phyloP scores from a whole-genome alignment of 2,797 vertebrate genomes.

The Siniperca scherzeri region DNA sequence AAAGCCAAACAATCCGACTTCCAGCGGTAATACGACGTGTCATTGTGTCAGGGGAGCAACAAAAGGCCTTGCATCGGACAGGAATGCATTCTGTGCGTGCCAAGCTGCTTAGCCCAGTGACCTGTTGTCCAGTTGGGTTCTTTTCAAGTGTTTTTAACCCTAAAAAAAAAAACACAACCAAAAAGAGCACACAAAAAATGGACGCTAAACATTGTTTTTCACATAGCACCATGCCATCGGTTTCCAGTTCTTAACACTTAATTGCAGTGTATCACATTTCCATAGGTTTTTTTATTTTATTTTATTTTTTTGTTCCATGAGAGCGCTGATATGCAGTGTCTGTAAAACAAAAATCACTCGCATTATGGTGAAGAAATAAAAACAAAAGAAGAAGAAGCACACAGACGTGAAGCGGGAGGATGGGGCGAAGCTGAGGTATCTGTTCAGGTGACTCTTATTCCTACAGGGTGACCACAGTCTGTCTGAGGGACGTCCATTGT shows the following conservation, averaged over 20 bases:
- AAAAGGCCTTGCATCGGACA: conserved; percentile 50
- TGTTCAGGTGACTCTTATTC: conserved; percentile 37
- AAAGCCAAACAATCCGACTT: conserved; percentile 59
- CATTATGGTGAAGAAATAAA: conserved; percentile 18
- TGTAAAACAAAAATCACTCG: not conserved
- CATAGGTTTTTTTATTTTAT: conserved; percentile 2
- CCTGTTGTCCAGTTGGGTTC: conserved; percentile 47
- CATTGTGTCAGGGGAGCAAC: conserved; percentile 56
- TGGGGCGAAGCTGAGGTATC: conserved; percentile 63
- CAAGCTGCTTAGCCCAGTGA: conserved; percentile 68
- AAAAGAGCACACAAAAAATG: conserved; percentile 3
- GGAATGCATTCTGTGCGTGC: conserved; percentile 56
- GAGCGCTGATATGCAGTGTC: conserved; percentile 27
- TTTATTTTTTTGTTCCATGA: conserved; percentile 1
- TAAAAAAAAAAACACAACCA: not conserved
- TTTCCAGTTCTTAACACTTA: conserved; percentile 67
- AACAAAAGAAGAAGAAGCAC: conserved; percentile 7
- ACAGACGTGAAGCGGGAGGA: not conserved
- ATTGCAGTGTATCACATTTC: conserved; percentile 61
- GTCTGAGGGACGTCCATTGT: conserved; percentile 23
- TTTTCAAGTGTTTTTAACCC: conserved; percentile 43
- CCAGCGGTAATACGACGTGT: conserved; percentile 54
- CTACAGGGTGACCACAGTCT: conserved; percentile 31
- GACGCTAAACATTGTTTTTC: conserved; percentile 48
- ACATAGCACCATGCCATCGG: conserved; percentile 79